Evolutionary conservation across 2,113 vertebrate species (phyloP).

Genomic region (Percina caprodes): DNA sequence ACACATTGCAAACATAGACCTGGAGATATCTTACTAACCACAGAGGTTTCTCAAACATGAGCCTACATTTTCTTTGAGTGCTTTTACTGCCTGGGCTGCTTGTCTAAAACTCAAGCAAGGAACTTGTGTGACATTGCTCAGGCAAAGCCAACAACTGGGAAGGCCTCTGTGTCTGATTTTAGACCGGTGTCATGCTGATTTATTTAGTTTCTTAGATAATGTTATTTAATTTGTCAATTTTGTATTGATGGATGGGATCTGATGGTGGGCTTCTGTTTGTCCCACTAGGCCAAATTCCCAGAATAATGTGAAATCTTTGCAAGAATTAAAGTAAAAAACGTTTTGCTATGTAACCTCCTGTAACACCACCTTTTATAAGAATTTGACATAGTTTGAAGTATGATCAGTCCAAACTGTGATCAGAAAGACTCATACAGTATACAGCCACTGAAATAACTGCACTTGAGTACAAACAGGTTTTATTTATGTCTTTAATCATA

Average conservation of each 20-base stretch:
- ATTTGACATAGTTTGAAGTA: not conserved
- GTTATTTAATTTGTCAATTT: not conserved
- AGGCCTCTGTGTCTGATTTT: constrained; percentile 23
- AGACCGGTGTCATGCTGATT: not conserved
- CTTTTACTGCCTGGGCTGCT: not conserved
- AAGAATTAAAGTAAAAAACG: not conserved
- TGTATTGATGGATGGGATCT: not conserved
- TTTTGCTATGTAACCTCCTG: not conserved
- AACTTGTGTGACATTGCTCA: constrained; percentile 16
- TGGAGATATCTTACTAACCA: not conserved
- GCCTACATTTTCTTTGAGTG: constrained; percentile 14
- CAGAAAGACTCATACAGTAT: not conserved
- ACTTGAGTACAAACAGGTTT: not conserved
- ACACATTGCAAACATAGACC: constrained; percentile 4
- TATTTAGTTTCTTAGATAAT: not conserved
- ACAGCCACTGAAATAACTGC: not conserved
- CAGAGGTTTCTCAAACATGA: constrained; percentile 10
- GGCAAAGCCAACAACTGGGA: not conserved
- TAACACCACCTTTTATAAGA: not conserved
- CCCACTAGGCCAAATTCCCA: not conserved
- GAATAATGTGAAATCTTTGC: not conserved
- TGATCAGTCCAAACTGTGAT: not conserved
- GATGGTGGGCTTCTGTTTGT: not conserved
- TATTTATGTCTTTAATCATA: not conserved
- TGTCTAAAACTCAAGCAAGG: constrained; percentile 1